Conservation (phyloP, 2,113 vertebrate genomes). For the Acrocephalus arundinaceus region DNA sequence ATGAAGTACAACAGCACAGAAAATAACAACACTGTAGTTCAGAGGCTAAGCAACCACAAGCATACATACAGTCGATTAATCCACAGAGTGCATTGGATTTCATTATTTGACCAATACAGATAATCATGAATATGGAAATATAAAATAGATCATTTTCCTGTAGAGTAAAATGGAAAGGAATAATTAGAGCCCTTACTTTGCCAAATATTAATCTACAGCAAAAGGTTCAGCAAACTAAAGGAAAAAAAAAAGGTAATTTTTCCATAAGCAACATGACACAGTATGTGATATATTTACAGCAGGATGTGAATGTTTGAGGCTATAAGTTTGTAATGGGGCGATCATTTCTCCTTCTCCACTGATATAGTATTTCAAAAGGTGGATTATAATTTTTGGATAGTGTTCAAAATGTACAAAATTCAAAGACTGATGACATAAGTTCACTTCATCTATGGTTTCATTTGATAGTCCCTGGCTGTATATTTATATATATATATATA, state of each 20-base stretch:
- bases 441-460: constrained; percentile 38
- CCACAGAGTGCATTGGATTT: background rate
- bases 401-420: constrained; percentile 57
- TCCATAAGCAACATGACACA: background rate
- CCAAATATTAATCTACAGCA: constrained; percentile 12
- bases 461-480: background rate
- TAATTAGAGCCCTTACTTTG: background rate
- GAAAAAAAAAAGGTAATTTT: background rate
- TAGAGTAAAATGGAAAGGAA: background rate
- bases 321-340: background rate
- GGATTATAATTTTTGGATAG: constrained; percentile 59
- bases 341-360: constrained; percentile 34
- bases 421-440: constrained; percentile 49
- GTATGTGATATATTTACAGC: constrained; percentile 7
- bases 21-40: background rate
- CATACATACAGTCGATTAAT: background rate
- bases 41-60: background rate
- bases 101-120: background rate
- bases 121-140: background rate
- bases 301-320: constrained; percentile 30
- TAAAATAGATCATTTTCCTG: background rate
- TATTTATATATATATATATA: background rate
- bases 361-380: constrained; percentile 61
- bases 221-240: constrained; percentile 33
- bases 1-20: background rate